A percentile compares a stretch with the other conserved stretches of the same genome.
These are phyloP conservation scores for Apantesis nais DNA, from an alignment of 2,888 invertebrate species.

Conservation along the genomic window DNA sequence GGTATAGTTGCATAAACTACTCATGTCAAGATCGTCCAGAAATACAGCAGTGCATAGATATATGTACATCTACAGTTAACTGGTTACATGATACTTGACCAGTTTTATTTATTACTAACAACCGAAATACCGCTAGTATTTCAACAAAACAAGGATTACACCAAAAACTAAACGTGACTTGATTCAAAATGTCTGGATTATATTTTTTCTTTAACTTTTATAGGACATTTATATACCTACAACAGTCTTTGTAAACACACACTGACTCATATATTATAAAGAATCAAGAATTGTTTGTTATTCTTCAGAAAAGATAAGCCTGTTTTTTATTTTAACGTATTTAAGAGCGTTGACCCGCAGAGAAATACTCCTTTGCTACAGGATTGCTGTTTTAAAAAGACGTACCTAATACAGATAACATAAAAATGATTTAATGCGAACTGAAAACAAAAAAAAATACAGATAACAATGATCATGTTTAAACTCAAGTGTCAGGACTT, in stretches of 20 bases:
- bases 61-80: conserved; percentile 14
- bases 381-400: not conserved
- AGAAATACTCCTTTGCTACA: not conserved
- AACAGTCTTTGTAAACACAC: conserved; percentile 14
- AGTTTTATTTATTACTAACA: conserved; percentile 40
- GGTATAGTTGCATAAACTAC: conserved; percentile 21
- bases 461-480: conserved; percentile 25
- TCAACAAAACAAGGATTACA: conserved; percentile 39
- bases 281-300: not conserved
- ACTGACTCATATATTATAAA: not conserved
- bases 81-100: conserved; percentile 28
- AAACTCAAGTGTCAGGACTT: conserved; percentile 28
- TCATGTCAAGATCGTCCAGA: conserved; percentile 38
- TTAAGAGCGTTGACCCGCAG: not conserved
- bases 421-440: not conserved
- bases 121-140: conserved; percentile 29
- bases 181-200: conserved; percentile 30
- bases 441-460: conserved; percentile 20
- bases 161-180: conserved; percentile 46
- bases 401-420: not conserved
- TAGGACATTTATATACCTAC: conserved; percentile 32
- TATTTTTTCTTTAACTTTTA: conserved; percentile 5
- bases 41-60: conserved; percentile 28
- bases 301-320: not conserved
- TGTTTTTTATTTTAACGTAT: not conserved